Percentiles rank a stretch among this genome's conserved stretches.
Evolutionary conservation across 1,140 invertebrate genomes (phyloP).

Genomic region (Laupala kohalensis): DNA sequence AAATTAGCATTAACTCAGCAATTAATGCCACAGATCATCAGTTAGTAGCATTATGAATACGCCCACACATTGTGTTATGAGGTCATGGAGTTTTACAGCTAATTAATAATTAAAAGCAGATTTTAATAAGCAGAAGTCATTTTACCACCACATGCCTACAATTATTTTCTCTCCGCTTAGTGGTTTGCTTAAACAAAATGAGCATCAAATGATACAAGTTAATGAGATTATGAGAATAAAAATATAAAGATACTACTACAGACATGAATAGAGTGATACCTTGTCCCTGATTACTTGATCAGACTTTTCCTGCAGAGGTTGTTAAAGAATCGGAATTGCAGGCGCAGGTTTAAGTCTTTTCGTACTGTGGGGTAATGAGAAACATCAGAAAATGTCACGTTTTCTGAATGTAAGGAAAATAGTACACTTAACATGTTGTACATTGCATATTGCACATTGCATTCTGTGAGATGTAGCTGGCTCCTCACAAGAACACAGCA

Average conservation of each 20-base stretch:
- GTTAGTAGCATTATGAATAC: background rate
- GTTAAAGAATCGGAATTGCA: conserved; percentile 87
- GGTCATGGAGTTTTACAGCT: background rate
- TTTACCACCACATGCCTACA: too few relatives aligned
- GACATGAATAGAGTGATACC: background rate
- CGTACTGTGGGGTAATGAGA: conserved; percentile 49
- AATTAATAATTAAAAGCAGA: background rate
- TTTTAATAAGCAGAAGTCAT: background rate
- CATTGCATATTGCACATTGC: background rate
- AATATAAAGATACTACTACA: background rate
- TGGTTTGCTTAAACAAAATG: background rate
- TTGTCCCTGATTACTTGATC: conserved; percentile 51
- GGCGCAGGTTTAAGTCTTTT: conserved; percentile 82
- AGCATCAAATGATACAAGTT: background rate
- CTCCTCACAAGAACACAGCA: background rate
- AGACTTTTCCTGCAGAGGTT: conserved; percentile 73
- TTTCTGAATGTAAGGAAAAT: background rate
- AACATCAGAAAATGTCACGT: background rate
- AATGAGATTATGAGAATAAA: background rate
- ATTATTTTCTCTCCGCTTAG: background rate
- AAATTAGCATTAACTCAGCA: too few relatives aligned
- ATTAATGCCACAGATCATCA: too few relatives aligned
- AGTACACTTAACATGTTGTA: background rate
- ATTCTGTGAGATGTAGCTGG: background rate
- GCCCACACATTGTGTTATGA: background rate